phyloP scores from a whole-genome alignment of 2,888 invertebrate genomes.

The Coleophora flavipennella region DNA sequence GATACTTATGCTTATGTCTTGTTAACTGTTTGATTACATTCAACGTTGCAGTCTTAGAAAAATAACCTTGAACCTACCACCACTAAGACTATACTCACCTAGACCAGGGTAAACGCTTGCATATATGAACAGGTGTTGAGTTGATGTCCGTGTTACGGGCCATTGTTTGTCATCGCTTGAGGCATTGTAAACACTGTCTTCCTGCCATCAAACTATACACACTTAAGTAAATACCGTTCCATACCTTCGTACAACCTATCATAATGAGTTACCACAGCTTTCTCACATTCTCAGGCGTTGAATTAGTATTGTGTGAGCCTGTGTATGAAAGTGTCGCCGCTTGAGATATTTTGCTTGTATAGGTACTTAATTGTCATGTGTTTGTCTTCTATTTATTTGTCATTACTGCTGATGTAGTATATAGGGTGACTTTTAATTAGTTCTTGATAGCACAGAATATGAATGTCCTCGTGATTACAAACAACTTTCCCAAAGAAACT shows the following conservation, averaged over 20 bases:
- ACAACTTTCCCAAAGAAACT: too few species aligned
- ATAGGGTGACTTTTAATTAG: too few species aligned
- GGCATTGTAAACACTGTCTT: slow-evolving; percentile 44
- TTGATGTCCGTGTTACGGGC: slow-evolving; percentile 22
- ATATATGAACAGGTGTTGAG: slow-evolving; percentile 15
- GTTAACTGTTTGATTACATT: too few species aligned
- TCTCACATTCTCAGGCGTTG: slow-evolving; percentile 4
- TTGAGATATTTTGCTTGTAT: too few species aligned
- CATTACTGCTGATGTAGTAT: too few species aligned
- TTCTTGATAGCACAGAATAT: too few species aligned
- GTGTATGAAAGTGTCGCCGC: too few species aligned
- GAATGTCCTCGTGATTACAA: too few species aligned
- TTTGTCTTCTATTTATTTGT: slow-evolving; percentile 28
- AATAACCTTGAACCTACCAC: not conserved
- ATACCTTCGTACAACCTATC: slow-evolving; percentile 11
- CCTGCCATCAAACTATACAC: slow-evolving; percentile 37
- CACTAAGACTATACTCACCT: not conserved
- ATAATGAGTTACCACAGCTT: not conserved
- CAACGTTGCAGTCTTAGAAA: not conserved
- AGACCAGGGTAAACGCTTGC: slow-evolving; percentile 4
- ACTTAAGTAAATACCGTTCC: slow-evolving; percentile 25
- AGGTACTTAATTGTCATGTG: slow-evolving; percentile 26
- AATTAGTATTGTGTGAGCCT: too few species aligned
- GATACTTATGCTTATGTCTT: too few species aligned
- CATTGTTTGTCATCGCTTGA: slow-evolving; percentile 45